Evolutionary conservation across 2,888 invertebrate species (phyloP), one percentile per base, ranked within the genome.

Genomic region (Hyposoter dolosus): DNA sequence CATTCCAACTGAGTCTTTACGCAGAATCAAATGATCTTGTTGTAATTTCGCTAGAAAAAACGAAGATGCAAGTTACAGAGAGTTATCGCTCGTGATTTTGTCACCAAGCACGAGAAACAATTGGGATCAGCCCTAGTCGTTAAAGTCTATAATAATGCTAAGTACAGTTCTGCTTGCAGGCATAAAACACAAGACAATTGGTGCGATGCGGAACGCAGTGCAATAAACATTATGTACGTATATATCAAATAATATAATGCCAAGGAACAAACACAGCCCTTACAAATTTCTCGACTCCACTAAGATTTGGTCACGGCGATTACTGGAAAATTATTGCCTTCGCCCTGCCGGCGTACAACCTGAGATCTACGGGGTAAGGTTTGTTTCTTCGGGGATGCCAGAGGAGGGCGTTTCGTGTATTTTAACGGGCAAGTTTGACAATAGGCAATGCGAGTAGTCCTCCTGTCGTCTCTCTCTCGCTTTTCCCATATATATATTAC

Each of bases 391-490:
- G 84, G 65, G 82, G 87, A 82, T 82, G 83, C 79, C 74, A 69
- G 88, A 83, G 86, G 88, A 89, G 90, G 90, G 90, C 87, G 90
- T 91, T 90, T 89, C 92, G 90, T 79, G 86, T 92, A 92, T 92
- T 93, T 93, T 92, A 93, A 93, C 92, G 92, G 91, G 85, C 90
- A 90, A 90, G 90, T 93, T 93, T 91, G 91, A 92, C 92, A 91
- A 90, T 90, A 89, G 90, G 80, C 88, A 84, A 80, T 84, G 80
- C 66, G 76, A 82, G 35, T 82, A 60, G 69, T 82, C 81, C 79
- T 43, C 76, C 76, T 82, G 60, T 71, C 40, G 56, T 65, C 23
- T 15, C 19, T 32, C 53, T n/a, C n/a, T 60, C 45, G 10, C 19
- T 17, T 9, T 43, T 32, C n/a, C 47, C 17, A 47, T 56, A 71